Base-by-base conservation (phyloP, 2,888 invertebrate genomes). In the Prosapia bicincta region DNA sequence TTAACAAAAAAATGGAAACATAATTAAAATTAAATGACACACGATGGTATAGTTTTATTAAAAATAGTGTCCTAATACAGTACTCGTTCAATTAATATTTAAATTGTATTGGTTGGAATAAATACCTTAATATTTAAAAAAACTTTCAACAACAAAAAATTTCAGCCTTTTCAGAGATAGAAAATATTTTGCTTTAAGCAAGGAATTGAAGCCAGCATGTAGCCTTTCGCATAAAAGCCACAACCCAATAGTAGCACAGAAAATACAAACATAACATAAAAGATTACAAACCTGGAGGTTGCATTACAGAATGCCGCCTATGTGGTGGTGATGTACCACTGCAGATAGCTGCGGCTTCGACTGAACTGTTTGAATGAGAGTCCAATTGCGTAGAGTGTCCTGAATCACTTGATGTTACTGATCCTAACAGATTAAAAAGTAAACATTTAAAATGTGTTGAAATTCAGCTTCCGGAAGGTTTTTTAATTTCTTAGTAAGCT, bases 371-470 rank as follows among this genome's bases (percentile, higher is more conserved):
- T 82, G 89, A 89, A 83, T 89, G 88, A 82, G 87, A 88, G 84
- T 89, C 90, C 81, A 88, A 86, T 84, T 92, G 92, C 76, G 93
- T 93, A 82, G 94, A 93, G 87, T 94, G 94, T 83, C 95, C 95
- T 83, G 94, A 94, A 87, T 95, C 96, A 86, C 95, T 96, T 83
- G 96, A 96, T 82, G 96, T 95, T 83, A 95, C 93, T 82, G 96
- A 95, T 85, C 94, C 94, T 90, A 85, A n/a, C n/a, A n/a, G n/a
- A n/a, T n/a, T n/a, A 23, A 32, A 54, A 54, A 54, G 0, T 1
- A 20, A 54, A 38, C 38, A 38, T 3, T 38, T 15, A 30, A 30
- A 30, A 30, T 6, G 9, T 6, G 9, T 30, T 5, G 9, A 30
- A 5, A 30, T 30, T 30, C 30, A 30, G 30, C 9, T 30, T 30